phyloP scores from a whole-genome alignment of 2,797 vertebrate genomes.

The Oreochromis grahami region DNA sequence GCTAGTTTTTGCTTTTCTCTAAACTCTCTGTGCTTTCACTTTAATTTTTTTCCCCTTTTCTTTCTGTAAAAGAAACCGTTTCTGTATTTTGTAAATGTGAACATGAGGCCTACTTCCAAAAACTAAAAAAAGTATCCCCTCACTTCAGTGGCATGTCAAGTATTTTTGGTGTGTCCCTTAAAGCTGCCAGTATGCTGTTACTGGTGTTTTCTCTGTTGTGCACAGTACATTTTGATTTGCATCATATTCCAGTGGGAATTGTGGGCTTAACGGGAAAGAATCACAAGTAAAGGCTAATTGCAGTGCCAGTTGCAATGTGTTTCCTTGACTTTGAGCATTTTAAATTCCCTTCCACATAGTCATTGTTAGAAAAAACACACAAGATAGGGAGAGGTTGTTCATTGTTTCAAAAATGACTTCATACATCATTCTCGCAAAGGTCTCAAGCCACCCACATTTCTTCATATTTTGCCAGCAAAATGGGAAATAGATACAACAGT shows the following conservation, averaged over 20 bases:
- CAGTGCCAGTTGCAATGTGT: background rate
- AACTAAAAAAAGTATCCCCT: background rate
- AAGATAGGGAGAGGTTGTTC: background rate
- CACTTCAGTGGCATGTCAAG: background rate
- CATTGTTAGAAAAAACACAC: background rate
- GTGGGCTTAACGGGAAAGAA: background rate
- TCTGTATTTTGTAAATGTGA: background rate
- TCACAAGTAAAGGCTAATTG: background rate
- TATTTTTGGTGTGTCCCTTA: background rate
- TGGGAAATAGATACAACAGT: background rate
- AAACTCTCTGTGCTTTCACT: background rate
- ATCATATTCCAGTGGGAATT: background rate
- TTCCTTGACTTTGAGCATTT: background rate
- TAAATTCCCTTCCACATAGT: background rate
- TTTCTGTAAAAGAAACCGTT: background rate
- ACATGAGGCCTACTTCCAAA: background rate
- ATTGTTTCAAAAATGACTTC: background rate
- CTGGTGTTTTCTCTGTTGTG: background rate
- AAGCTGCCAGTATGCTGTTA: background rate
- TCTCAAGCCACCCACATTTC: background rate
- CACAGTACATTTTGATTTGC: background rate
- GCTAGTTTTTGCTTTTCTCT: background rate
- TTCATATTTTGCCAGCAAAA: background rate
- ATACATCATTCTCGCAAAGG: background rate
- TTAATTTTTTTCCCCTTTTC: rapidly evolving